phyloP scores from a whole-genome alignment of 2,797 vertebrate genomes.

The Bucorvus abyssinicus region DNA sequence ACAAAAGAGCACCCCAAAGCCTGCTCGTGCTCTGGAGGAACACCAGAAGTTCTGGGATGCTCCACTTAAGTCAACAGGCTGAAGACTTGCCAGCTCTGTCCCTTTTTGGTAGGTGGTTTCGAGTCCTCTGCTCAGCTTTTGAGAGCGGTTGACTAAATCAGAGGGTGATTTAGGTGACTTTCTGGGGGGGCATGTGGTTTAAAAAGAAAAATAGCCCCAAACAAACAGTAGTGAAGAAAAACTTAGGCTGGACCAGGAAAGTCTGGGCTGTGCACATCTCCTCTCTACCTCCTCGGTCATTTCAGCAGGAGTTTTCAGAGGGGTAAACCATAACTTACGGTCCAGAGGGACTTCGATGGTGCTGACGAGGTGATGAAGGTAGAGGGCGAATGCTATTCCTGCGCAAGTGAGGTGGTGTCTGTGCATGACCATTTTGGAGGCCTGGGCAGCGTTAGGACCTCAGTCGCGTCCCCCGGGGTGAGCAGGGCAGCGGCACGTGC shows the following conservation, averaged over 20 bases:
- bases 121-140: background rate
- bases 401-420: background rate
- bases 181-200: background rate
- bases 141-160: background rate
- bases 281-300: background rate
- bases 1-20: background rate
- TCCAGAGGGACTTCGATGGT: slow-evolving; percentile 90
- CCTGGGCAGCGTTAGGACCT: background rate
- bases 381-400: slow-evolving; percentile 75
- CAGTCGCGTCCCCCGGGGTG: background rate
- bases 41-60: background rate
- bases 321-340: slow-evolving; percentile 78
- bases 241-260: background rate
- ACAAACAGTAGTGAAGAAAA: background rate
- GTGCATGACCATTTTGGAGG: slow-evolving; percentile 69
- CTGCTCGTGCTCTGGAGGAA: background rate
- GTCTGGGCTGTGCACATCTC: background rate
- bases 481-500: background rate
- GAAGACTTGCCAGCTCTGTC: background rate
- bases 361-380: slow-evolving; percentile 73
- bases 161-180: background rate
- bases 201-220: background rate
- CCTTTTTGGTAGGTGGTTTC: background rate
- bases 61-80: background rate
- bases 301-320: background rate